Conservation (phyloP, 2,888 invertebrate species). For the Andrena haemorrhoa region DNA sequence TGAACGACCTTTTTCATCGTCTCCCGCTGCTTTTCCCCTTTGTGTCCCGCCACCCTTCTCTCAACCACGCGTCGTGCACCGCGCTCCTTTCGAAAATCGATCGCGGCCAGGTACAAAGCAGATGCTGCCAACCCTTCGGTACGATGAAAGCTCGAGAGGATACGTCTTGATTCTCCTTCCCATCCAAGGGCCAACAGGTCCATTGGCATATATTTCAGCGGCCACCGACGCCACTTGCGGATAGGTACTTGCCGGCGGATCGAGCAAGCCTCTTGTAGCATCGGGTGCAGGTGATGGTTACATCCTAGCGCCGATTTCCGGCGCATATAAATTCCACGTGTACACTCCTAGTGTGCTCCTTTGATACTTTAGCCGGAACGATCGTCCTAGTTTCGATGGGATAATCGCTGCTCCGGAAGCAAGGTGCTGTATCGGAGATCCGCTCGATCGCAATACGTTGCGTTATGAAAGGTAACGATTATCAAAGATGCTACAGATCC, state of each 20-base stretch:
- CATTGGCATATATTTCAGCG: conserved; percentile 37
- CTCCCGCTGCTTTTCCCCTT: conserved; percentile 61
- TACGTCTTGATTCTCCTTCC: conserved; percentile 63
- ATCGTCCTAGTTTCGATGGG: conserved; percentile 2
- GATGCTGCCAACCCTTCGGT: conserved; percentile 64
- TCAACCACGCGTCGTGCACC: neutral
- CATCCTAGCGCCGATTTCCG: conserved; percentile 45
- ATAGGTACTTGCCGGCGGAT: conserved; percentile 39
- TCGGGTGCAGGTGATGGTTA: conserved; percentile 61
- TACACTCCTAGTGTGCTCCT: neutral
- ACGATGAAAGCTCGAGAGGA: conserved; percentile 47
- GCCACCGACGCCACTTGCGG: conserved; percentile 27
- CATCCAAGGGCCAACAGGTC: conserved; percentile 46
- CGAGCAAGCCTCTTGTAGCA: conserved; percentile 14
- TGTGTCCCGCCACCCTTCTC: neutral
- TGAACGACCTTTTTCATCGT: conserved; percentile 55
- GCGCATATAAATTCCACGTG: conserved; percentile 42
- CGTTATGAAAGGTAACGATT: neutral
- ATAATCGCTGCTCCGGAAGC: conserved; percentile 17
- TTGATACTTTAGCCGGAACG: too few relatives aligned
- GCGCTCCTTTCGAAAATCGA: conserved; percentile 63
- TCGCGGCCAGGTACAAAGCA: conserved; percentile 68
- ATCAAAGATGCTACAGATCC: neutral
- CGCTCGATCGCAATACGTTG: neutral
- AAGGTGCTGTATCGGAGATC: neutral